Evolutionary conservation across 2,888 invertebrate genomes (phyloP), one percentile per base, ranked within the genome.

Genomic region (Oscheius sp.): DNA sequence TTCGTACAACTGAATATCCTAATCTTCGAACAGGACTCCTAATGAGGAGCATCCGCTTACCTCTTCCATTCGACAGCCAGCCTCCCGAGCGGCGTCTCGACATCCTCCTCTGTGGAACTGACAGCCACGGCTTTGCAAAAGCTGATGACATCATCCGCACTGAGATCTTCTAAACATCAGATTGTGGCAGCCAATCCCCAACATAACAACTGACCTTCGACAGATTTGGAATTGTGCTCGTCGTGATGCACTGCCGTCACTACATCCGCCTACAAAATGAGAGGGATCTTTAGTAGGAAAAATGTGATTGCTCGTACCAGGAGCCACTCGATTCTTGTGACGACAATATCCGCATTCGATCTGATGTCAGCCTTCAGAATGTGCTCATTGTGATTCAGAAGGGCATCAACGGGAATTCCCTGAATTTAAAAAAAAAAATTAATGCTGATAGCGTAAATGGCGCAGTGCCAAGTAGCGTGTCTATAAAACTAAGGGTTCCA

Each of bases 21-120:
- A 21, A 21, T 21, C 21, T 21, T 0, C 21, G 21, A 21, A 21
- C 21, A 21, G 21, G 21, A 21, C 21, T 21, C 21, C 21, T 21
- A 21, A 21, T 21, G 21, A 21, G 21, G 21, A 21, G 21, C 21
- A 21, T 21, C 21, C 21, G 21, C 21, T 21, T 48, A 83, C 83
- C 81, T 76, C 42, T 55, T 78, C 84, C 84, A 84, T 53, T 81
- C 82, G 10, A 82, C 50, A n/a, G 77, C 75, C 50, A 84, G 70
- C 37, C 84, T 58, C 2, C 84, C 84, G 1, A 84, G 70, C 1
- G 84, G 80, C 32, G 76, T 79, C 58, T 84, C 84, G 42, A 74
- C 57, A 10, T 82, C 77, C 1, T 79, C 80, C 35, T 79, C 80
- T 3, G 70, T 71, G 13, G 74, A 68, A 4, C 62, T 33, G 21